Evolutionary conservation across 1,140 invertebrate genomes (phyloP), one percentile per base, ranked within the genome.

Genomic region (Drosophila guanche): DNA sequence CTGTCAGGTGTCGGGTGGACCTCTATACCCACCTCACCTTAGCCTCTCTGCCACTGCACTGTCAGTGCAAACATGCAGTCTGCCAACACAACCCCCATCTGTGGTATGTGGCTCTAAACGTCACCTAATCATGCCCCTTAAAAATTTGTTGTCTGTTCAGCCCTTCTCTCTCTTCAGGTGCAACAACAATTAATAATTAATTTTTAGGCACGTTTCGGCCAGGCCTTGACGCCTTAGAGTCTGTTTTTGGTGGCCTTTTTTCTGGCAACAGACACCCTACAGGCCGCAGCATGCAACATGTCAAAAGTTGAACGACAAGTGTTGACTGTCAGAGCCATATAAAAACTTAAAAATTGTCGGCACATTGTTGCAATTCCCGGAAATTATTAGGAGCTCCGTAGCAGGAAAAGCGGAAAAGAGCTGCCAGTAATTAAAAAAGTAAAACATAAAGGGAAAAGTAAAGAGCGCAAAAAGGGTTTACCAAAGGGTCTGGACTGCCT

Each of bases 311-410:
- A 84, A 79, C 80, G 80, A 85, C 76, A 79, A 37, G 61, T 51
- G 68, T 62, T 53, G 70, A 69, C 79, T 37, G 57, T 78, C 79
- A 77, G 58, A 57, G 33, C 29, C 61, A 70, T 70, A 60, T 83
- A 75, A 83, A 77, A 84, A 84, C 69, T 78, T 74, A 83, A 83
- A 84, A 84, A 85, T 60, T 85, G 75, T 79, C 80, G 80, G 76
- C 79, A 79, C 80, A 79, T 84, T 84, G 79, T 67, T 84, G 71
- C 84, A 84, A 79, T 85, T 66, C 76, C 79, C 63, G 79, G 80
- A 84, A 84, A 84, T 84, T 85, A 84, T 84, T 62, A 79, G 76
- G 56, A 40, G 61, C 23, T 46, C 63, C 14, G 27, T 25, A 53
- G 66, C 52, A 68, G 29, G 37, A 20, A 20, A 14, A 20, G 59